A percentile compares a stretch with the other conserved stretches of the same genome.
These are phyloP conservation scores for Kryptopterus vitreolus DNA, from an alignment of 2,797 vertebrate genomes.

Conservation along the genomic window DNA sequence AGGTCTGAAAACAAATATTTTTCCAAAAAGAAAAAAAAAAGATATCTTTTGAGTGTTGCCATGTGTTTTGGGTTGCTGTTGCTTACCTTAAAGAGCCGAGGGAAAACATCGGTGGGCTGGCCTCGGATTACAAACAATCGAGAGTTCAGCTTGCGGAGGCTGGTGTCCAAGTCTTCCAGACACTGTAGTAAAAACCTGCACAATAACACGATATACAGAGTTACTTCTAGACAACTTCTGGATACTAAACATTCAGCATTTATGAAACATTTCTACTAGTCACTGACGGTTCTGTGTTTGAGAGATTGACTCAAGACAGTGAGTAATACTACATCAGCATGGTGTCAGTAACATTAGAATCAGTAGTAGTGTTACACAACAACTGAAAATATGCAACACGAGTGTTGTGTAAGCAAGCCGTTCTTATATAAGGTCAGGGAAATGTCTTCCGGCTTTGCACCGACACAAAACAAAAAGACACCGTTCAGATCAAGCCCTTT, in stretches of 20 bases:
- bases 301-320: not conserved
- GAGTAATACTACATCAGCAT: conserved; percentile 8
- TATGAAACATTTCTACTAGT: not conserved
- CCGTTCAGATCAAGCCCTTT: too few species aligned
- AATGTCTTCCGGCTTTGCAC: not conserved
- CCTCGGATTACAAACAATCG: conserved; percentile 85
- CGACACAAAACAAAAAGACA: not conserved
- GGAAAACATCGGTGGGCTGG: conserved; percentile 86
- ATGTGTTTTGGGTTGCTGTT: not conserved
- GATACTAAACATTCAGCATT: not conserved
- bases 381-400: not conserved
- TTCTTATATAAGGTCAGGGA: not conserved
- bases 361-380: conserved; percentile 2
- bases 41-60: not conserved
- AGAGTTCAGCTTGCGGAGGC: conserved; percentile 82
- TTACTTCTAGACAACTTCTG: not conserved
- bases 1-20: not conserved
- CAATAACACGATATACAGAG: not conserved
- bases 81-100: conserved; percentile 83
- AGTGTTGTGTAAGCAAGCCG: not conserved
- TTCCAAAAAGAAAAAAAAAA: not conserved
- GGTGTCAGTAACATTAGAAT: not conserved
- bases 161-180: conserved; percentile 84
- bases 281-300: not conserved
- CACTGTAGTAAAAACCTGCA: conserved; percentile 84